Evolutionary conservation across 1,140 invertebrate genomes (phyloP), one percentile per base, ranked within the genome.

Genomic region (Drosophila takahashii): DNA sequence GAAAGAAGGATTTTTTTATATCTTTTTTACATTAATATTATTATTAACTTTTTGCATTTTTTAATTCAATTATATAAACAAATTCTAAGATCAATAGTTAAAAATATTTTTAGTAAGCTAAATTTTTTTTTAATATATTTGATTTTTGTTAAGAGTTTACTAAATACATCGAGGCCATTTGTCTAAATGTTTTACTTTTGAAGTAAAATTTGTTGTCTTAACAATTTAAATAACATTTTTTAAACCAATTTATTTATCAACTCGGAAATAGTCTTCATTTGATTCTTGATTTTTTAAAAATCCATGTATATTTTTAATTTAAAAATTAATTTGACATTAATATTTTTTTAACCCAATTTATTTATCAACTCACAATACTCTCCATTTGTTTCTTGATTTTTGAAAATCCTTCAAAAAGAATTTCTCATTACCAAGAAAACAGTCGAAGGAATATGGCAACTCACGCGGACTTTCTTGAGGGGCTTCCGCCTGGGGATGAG

Each of bases 391-490:
- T 39, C 0, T 1, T 15, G 6, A 16, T 56, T 29, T 13, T 13
- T 39, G 6, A 7, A 48, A 50, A 36, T 34, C n/a, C 42, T 11
- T 15, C 13, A 37, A 67, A 50, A 36, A 16, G 37, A 48, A 34
- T 48, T 67, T 51, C 41, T 56, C 39, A 45, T 44, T 50, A 36
- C 15, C 45, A 32, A 54, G 59, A 51, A 58, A 51, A 64, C 39
- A 44, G 42, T 15, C 8, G 27, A 67, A 53, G 44, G 71, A 85
- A 86, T 85, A 66, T 70, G 78, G 81, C 81, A 76, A 47, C 60
- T 75, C 52, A 75, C 66, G 60, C 60, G 22, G 50, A 47, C 47
- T 75, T 65, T 36, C 60, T 75, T 64, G 45, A 74, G 58, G 29
- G 58, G 8, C 9, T 50, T 62, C 27, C 26, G 22, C 48, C 32